Evolutionary conservation across 2,888 invertebrate genomes (phyloP), one percentile per base, ranked within the genome.

Genomic region (Mystacides longicornis): DNA sequence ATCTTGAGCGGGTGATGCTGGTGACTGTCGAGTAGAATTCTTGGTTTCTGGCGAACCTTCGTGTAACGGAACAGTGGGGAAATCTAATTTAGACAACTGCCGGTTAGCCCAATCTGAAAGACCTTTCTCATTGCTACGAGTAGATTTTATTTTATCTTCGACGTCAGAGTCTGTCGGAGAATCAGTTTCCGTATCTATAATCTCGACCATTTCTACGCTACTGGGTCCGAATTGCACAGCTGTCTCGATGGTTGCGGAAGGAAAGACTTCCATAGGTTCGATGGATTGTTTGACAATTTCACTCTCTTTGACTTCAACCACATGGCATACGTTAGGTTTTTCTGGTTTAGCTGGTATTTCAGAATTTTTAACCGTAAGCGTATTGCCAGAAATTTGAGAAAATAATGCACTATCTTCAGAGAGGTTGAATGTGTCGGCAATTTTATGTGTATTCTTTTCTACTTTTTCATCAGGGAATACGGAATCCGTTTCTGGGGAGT

Each of bases 241-340:
- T 33, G 77, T 74, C 64, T 80, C 80, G 47, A 75, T 65, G n/a
- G 75, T 71, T 56, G 77, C 79, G 1, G 76, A 74, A 0, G 79
- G 76, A 58, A 75, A 71, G 19, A 77, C 70, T 62, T 78, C 78
- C 64, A 66, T 64, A 14, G 70, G 68, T 51, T 70, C 69, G 31
- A 68, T 69, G 14, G 72, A 73, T 16, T 83, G 80, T 66, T 84
- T 83, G 1, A 82, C 70, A 50, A 88, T 83, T 68, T 87, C 86
- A 65, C 77, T 81, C 65, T 82, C 85, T 60, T 78, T 82, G 1
- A 88, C 80, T 64, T 82, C 87, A 14, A 87, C 87, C 61, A 86
- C 75, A 62, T 79, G 81, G 51, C 80, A 79, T 4, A 75, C 59
- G 51, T 70, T 67, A 11, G 63, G 55, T 47, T 62, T 64, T 4